Base-by-base conservation (phyloP, 23 tunicate genomes). In the Styela clava region DNA sequence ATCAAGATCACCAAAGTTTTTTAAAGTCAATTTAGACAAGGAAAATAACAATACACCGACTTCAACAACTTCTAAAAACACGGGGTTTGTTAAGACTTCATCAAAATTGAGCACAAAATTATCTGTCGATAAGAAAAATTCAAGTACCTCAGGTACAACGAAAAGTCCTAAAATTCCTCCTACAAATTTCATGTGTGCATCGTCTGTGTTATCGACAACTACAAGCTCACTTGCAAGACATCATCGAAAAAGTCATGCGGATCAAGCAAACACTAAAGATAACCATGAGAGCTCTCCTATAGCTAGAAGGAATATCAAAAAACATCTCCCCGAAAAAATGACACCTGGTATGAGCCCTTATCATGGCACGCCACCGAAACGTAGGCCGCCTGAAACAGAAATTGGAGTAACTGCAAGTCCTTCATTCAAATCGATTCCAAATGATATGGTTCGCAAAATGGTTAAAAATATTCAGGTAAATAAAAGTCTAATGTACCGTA, bases 381-480 rank as follows among this genome's bases (percentile, higher is more conserved):
- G 71, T 0, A 67, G 31, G 24, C 2, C 31, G 0, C 19, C 22
- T n/a, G 71, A 67, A 22, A 18, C 71, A 18, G 71, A 67, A 0
- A 0, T 22, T 1, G 30, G 22, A 27, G 30, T 24, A 67, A 67
- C 30, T 52, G 70, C 68, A 19, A 88, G 93, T 61, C 93, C 93
- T 34, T 84, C 79, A n/a, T 68, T 88, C 63, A 52, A 81, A 12
- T 84, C 79, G 51, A 77, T 88, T n/a, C 87, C 93, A 23, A 64
- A 30, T 69, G 62, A 88, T 33, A 83, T 83, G 61, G 93, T 88
- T 52, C 86, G 83, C 20, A 74, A 78, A 25, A 69, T 85, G 74
- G 87, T 88, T 24, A 69, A 83, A 25, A 88, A 70, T 51, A 77
- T 88, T 29, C 86, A 88, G 84, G 93, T 88, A 77, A 44, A 36